Conservation (phyloP, 1,140 invertebrate species). For the Eciton burchellii region DNA sequence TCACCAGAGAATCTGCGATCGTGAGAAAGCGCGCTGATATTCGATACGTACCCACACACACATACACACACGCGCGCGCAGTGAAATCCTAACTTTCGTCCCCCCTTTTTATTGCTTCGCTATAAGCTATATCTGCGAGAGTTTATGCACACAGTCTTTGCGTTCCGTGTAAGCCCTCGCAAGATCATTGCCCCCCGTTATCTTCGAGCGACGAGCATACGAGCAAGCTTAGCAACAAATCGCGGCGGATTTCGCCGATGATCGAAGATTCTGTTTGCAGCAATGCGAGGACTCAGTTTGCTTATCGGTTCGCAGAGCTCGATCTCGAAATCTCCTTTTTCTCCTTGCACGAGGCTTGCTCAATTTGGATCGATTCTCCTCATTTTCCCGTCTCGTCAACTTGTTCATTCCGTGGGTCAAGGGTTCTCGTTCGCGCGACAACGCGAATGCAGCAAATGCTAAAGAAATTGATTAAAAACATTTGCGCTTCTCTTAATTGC, state of each 20-base stretch:
- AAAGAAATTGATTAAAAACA: background rate
- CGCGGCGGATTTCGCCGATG: conserved; percentile 39
- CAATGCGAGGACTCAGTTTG: background rate
- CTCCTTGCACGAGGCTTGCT: background rate
- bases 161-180: conserved; percentile 29
- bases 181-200: conserved; percentile 43
- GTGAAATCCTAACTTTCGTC: conserved; percentile 49
- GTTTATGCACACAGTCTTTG: conserved; percentile 43
- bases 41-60: conserved; percentile 29
- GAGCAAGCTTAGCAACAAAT: conserved; percentile 41
- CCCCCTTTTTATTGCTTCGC: conserved; percentile 40
- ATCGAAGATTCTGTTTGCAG: background rate
- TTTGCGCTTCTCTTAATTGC: background rate
- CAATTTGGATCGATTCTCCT: background rate
- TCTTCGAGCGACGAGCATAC: conserved; percentile 47
- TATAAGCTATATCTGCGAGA: conserved; percentile 44
- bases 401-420: background rate
- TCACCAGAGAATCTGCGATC: background rate
- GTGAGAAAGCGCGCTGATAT: conserved; percentile 33
- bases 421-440: background rate
- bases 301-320: background rate
- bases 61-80: background rate
- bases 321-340: conserved; percentile 13
- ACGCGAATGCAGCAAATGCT: background rate
- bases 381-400: background rate